phyloP scores from a whole-genome alignment of 2,113 vertebrate genomes.

The Accipiter cooperii region DNA sequence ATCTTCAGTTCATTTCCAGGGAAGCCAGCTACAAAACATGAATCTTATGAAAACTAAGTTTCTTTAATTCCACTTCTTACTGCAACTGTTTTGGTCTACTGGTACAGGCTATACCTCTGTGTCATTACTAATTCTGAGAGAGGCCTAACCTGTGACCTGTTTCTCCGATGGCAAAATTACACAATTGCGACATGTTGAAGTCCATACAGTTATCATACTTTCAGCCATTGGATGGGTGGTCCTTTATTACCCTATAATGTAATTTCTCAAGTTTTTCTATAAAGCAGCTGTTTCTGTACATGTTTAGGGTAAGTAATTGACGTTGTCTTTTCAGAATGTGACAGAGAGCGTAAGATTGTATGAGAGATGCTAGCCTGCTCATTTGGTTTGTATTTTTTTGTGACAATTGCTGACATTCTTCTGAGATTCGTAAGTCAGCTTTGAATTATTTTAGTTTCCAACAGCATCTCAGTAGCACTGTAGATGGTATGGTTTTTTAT shows the following conservation, averaged over 20 bases:
- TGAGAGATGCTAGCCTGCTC: neutral
- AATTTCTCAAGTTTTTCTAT: neutral
- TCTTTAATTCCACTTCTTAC: neutral
- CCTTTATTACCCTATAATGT: neutral
- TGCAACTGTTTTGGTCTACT: neutral
- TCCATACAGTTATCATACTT: neutral
- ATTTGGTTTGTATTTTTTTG: neutral
- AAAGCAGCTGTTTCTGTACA: neutral
- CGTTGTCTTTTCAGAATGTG: neutral
- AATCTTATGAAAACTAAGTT: neutral
- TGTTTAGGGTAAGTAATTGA: neutral
- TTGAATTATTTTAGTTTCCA: neutral
- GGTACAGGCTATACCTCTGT: neutral
- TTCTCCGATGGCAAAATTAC: neutral
- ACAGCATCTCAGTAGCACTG: neutral
- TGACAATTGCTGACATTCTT: neutral
- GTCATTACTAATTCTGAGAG: neutral
- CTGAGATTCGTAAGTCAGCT: neutral
- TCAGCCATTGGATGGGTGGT: neutral
- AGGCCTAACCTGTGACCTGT: neutral
- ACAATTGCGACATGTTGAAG: neutral
- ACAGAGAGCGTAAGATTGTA: neutral
- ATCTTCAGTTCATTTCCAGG: neutral
- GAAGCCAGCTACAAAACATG: neutral
- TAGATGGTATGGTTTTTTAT: neutral